Evolutionary conservation across 2,113 vertebrate genomes (phyloP).

Genomic region (Chitala chitala): DNA sequence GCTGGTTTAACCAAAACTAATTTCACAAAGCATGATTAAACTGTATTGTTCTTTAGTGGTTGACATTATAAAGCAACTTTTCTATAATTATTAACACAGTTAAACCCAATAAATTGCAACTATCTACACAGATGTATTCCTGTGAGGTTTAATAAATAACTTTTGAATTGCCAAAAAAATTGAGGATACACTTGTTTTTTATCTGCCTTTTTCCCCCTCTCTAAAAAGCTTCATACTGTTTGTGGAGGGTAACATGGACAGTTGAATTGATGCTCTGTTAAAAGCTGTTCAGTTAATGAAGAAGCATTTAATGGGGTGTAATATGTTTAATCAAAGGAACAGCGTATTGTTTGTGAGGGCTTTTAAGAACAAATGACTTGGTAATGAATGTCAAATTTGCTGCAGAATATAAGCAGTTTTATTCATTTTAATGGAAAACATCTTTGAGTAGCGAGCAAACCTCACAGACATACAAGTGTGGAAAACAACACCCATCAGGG

Average conservation of each 20-base stretch:
- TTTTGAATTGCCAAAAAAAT: too few species aligned
- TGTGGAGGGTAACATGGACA: not conserved
- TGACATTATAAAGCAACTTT: too few species aligned
- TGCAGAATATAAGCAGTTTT: not conserved
- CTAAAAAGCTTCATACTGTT: too few species aligned
- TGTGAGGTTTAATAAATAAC: too few species aligned
- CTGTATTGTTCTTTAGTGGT: too few species aligned
- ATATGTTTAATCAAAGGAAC: constrained; percentile 7
- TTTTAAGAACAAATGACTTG: constrained; percentile 8
- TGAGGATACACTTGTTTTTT: too few species aligned
- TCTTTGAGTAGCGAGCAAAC: not conserved
- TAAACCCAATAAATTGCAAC: too few species aligned
- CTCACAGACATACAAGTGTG: not conserved
- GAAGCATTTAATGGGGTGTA: constrained; percentile 8
- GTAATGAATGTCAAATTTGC: not conserved
- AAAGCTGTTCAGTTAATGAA: constrained; percentile 1
- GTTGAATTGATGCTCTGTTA: constrained; percentile 2
- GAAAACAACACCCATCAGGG: not conserved
- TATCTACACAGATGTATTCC: too few species aligned
- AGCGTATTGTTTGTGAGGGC: not conserved
- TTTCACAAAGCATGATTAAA: too few species aligned
- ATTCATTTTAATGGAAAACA: not conserved
- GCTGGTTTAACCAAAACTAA: too few species aligned
- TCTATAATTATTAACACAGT: too few species aligned
- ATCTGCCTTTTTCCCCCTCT: too few species aligned